Evolutionary conservation across 2,888 invertebrate genomes (phyloP), one percentile per base, ranked within the genome.

Genomic region (Abrostola triplasia): DNA sequence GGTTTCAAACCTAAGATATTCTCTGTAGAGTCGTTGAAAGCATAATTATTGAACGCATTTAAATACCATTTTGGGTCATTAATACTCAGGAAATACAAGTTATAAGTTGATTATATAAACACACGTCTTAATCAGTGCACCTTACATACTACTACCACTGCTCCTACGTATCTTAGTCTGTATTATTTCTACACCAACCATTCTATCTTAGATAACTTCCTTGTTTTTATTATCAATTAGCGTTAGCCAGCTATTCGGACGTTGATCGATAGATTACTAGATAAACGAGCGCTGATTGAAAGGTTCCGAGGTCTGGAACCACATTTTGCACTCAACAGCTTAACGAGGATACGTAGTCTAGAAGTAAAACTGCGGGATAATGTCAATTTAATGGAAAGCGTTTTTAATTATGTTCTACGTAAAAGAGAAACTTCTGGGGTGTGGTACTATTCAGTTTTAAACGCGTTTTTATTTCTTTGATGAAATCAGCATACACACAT

Each of bases 271-370:
- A 79, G 69, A 76, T 73, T 59, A 64, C 48, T 61, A 74, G 76
- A 74, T 78, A 78, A 78, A 74, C 72, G 72, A 64, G 69, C 76
- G 64, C 76, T 79, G 77, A 78, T 79, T 76, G 77, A 78, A 76
- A 78, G 77, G 77, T 62, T 73, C 64, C 73, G 73, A 70, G 76
- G 58, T 67, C 78, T 71, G 49, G 44, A 74, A 78, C 79, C 71
- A 76, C 74, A 78, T 76, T 78, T 79, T 76, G 72, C 79, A 79
- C 76, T 78, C 74, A 74, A 69, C 66, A 65, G 64, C 69, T 70
- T 71, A 74, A 72, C 69, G 64, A 70, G 74, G 64, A 76, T 76
- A 63, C 59, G 50, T 69, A 69, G 67, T 69, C 73, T 56, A 44
- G 53, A 67, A 66, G 63, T 56, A 54, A 66, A 66, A 64, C 59